Base-by-base conservation (phyloP, 2,797 vertebrate species). In the Alca torda region DNA sequence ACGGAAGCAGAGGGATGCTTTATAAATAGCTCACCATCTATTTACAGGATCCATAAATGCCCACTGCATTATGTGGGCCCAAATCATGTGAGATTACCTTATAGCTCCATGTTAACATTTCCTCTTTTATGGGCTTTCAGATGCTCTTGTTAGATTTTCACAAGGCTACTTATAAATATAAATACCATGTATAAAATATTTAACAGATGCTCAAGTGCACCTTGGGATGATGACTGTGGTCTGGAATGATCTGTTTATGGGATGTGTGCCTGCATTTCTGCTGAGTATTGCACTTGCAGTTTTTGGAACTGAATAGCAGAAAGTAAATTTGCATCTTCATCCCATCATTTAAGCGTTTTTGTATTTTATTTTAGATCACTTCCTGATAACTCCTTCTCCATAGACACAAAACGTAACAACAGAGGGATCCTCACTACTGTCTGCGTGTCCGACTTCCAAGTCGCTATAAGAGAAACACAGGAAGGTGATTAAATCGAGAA, bases 131-230 rank as follows among this genome's bases (percentile, higher is more conserved):
- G 41, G 70, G 87, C 85, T 84, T 93, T 91, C 78, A 81, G 75
- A 89, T 78, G 57, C 26, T 90, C 28, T 51, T 84, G 20, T 60
- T 92, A 90, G 79, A 53, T 88, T 94, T 77, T 87, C 75, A 85
- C 57, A 92, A 81, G 94, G 64, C 68, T 90, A 65, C 72, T 90
- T 90, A 89, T 87, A 95, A 93, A 76, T 91, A 88, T 88, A 93
- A 84, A 87, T 68, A 74, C 28, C 26, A 64, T 70, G 37, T 61
- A 92, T 96, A n/a, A 97, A 97, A 96, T 96, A 96, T 96, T 96
- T 87, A 97, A 87, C 86, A 85, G 63, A 94, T 82, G 56, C 45
- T 87, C 64, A 84, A 95, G 69, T 91, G 87, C 41, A 90, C 59
- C 86, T 78, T 92, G 84, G 84, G 87, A 89, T 91, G 89, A 93